Evolutionary conservation across 64 coral and sea anemone genomes (phyloP).

Genomic region (Porites lutea): DNA sequence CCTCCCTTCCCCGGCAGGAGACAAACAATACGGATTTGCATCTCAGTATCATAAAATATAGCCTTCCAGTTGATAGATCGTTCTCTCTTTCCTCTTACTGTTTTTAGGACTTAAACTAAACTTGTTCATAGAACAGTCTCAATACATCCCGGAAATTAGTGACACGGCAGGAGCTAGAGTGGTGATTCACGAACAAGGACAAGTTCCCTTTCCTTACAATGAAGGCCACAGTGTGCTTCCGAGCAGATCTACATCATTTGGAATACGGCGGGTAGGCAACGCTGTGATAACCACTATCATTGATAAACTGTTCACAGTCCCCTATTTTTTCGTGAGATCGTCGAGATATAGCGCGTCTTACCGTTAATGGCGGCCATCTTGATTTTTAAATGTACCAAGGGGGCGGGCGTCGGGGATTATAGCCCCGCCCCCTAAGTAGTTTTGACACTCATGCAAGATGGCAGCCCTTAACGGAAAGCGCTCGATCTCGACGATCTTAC

Average conservation of each 20-base stretch:
- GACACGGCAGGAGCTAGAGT: slow-evolving; percentile 67
- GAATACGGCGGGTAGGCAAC: slow-evolving; percentile 56
- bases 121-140: slow-evolving; percentile 72
- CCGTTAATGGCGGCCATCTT: too few relatives aligned
- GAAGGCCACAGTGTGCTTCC: slow-evolving; percentile 84
- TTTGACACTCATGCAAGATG: too few relatives aligned
- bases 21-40: too few relatives aligned
- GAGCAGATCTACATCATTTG: slow-evolving; percentile 73
- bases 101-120: slow-evolving; percentile 63
- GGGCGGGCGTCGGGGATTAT: too few relatives aligned
- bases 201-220: slow-evolving; percentile 74
- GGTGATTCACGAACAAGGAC: slow-evolving; percentile 65
- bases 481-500: too few relatives aligned
- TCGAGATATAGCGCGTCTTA: too few relatives aligned
- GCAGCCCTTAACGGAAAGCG: too few relatives aligned
- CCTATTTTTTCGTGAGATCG: too few relatives aligned
- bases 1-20: too few relatives aligned
- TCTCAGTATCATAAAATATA: neutral
- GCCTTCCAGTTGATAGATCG: neutral
- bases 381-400: too few relatives aligned
- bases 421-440: too few relatives aligned
- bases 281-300: neutral
- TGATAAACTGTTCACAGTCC: too few relatives aligned
- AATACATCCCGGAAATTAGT: slow-evolving; percentile 69
- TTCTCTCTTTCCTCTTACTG: neutral